These are phyloP conservation scores for Gonatopus flavifemur DNA, from an alignment of 1,140 invertebrate species.

Conservation along the genomic window DNA sequence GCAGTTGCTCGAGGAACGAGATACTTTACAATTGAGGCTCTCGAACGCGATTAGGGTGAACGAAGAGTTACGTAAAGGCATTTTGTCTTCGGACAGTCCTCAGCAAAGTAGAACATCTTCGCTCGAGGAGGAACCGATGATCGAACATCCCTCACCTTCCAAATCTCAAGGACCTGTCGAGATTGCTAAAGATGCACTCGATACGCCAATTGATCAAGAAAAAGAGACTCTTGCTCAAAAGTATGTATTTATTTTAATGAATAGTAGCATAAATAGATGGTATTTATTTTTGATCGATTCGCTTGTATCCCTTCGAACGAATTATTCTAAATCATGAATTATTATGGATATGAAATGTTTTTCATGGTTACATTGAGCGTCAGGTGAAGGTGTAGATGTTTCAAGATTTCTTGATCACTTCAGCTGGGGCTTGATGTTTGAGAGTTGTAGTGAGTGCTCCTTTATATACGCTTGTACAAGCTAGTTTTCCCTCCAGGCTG, in stretches of 20 bases:
- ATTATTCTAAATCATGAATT: too few relatives aligned
- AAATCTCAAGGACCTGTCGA: constrained; percentile 45
- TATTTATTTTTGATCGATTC: too few relatives aligned
- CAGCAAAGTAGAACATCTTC: constrained; percentile 14
- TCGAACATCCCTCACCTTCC: constrained; percentile 40
- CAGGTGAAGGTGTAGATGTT: too few relatives aligned
- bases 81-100: constrained; percentile 40
- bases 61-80: constrained; percentile 58
- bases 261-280: too few relatives aligned
- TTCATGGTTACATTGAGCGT: too few relatives aligned
- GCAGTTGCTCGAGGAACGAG: constrained; percentile 80
- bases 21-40: constrained; percentile 77
- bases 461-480: constrained; percentile 34
- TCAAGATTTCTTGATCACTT: too few relatives aligned
- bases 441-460: too few relatives aligned
- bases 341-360: too few relatives aligned
- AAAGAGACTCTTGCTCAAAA: constrained; percentile 49
- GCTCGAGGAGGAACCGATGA: constrained; percentile 14
- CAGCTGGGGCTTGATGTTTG: too few relatives aligned
- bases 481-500: constrained; percentile 62
- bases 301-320: too few relatives aligned
- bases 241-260: constrained; percentile 42
- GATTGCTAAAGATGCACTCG: constrained; percentile 50
- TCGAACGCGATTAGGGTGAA: constrained; percentile 76
- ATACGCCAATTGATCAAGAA: constrained; percentile 39